Base-by-base conservation (phyloP, 2,888 invertebrate species). In the Leptopilina syphax region DNA sequence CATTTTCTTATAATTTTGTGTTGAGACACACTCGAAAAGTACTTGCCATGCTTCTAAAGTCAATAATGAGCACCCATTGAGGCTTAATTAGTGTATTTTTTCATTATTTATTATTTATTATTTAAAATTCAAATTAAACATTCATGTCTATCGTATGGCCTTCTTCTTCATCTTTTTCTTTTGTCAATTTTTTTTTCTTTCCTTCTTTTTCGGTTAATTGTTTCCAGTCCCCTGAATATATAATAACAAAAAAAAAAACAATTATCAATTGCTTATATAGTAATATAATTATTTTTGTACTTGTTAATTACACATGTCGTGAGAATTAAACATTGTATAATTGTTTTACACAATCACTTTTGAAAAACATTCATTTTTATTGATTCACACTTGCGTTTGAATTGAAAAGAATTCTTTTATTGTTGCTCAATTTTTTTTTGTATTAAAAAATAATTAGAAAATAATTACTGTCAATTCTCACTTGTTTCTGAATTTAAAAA, bases 1-100 rank as follows among this genome's bases (percentile, higher is more conserved):
- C n/a, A 73, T 73, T 57, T 73, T 57, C 57, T 73, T 13, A 34
- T 73, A 41, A 73, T 50, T 44, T 10, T 60, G 9, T 57, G 44
- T 73, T 18, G 8, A 73, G 2, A 13, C 41, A 9, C 41, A 57
- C n/a, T 50, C 1, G 12, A 50, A 41, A 57, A 10, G 34, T 54
- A 57, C 41, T 73, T 73, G 57, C 57, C 57, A 34, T 73, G n/a
- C 34, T 73, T 73, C 34, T 60, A 60, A 73, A 73, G 27, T 54
- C 57, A 27, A 60, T 73, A 73, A 73, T 73, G 44, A 47, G 18
- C 18, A 67, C 9, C 73, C 34, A 60, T 60, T 57, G 34, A 34
- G 34, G 27, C n/a, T 73, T 41, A 57, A n/a, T 27, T 73, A 63
- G 63, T 63, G 24, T 50, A 10, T 50, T 50, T 24, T 68, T 10